These are phyloP conservation scores for Apocheima hispidaria DNA, from an alignment of 2,888 invertebrate genomes.

Conservation along the genomic window DNA sequence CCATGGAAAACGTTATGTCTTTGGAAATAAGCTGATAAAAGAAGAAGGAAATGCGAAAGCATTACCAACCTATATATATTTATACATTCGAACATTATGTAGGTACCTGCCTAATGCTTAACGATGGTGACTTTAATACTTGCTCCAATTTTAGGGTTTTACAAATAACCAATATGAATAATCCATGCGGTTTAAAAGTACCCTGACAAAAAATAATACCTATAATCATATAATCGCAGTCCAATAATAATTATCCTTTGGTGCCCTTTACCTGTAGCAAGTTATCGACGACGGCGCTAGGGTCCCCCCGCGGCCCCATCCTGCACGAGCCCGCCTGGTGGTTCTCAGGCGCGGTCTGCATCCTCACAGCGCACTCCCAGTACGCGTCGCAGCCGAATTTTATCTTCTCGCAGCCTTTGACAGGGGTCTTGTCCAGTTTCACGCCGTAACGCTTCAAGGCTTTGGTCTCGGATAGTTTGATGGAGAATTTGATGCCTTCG, in stretches of 20 bases:
- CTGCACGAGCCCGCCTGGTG: constrained; percentile 93
- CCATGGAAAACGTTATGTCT: constrained; percentile 10
- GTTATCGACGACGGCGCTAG: constrained; percentile 90
- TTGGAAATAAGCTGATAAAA: too few species aligned
- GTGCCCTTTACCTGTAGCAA: constrained; percentile 80
- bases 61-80: neutral
- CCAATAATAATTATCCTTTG: neutral
- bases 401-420: constrained; percentile 90
- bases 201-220: neutral
- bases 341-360: constrained; percentile 92
- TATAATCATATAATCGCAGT: neutral
- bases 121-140: too few species aligned
- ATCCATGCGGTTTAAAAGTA: too few species aligned
- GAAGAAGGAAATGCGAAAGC: neutral
- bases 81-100: neutral
- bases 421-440: constrained; percentile 90
- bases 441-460: constrained; percentile 88
- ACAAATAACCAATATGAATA: too few species aligned
- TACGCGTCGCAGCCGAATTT: constrained; percentile 91
- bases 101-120: neutral
- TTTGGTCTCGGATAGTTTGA: constrained; percentile 90
- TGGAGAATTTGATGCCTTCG: constrained; percentile 93
- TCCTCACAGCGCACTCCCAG: constrained; percentile 92
- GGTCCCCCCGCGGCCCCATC: constrained; percentile 92
- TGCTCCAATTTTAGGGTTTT: too few species aligned